Percentiles rank a stretch among this genome's conserved stretches.
Evolutionary conservation across 2,113 vertebrate species (phyloP).

Genomic region (Australoheros scitulus): DNA sequence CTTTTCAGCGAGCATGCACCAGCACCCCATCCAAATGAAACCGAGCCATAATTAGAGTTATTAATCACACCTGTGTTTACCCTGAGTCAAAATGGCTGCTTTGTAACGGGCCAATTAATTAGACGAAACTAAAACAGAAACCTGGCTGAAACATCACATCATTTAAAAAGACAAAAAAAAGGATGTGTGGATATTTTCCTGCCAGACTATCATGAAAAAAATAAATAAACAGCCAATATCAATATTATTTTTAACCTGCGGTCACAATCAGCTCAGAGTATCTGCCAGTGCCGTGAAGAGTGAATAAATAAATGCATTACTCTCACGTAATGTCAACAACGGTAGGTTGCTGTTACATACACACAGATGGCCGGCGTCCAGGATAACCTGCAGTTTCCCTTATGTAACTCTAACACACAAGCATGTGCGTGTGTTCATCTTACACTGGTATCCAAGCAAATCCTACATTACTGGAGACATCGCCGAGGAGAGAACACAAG

Average conservation of each 20-base stretch:
- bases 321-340: background rate
- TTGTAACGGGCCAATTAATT: background rate
- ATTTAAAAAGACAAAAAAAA: background rate
- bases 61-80: conserved; percentile 1
- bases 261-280: background rate
- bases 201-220: background rate
- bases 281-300: background rate
- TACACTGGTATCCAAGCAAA: background rate
- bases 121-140: background rate
- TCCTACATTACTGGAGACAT: conserved; percentile 6
- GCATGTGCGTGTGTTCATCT: conserved; percentile 3
- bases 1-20: background rate
- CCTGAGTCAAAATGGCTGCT: background rate
- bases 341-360: background rate
- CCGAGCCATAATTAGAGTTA: background rate
- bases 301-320: background rate
- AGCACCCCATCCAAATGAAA: background rate
- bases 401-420: background rate
- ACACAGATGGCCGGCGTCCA: background rate
- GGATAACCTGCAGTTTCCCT: background rate
- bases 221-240: background rate
- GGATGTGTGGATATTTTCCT: background rate
- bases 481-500: background rate
- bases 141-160: background rate
- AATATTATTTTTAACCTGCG: background rate